Base-by-base conservation (phyloP, 2,888 invertebrate species). In the Dynastes maya region DNA sequence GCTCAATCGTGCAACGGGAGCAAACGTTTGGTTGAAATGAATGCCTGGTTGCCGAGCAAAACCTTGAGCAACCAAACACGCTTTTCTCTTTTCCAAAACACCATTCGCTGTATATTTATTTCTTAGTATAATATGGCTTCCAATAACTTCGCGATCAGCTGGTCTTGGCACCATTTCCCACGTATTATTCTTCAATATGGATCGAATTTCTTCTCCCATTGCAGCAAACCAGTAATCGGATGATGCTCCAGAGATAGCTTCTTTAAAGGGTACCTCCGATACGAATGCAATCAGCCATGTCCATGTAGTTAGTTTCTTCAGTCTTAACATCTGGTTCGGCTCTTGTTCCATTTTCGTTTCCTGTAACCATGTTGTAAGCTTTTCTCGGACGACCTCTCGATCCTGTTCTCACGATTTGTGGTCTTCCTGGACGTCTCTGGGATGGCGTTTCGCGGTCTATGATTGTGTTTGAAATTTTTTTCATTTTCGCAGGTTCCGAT, bases 21-120 rank as follows among this genome's bases (percentile, higher is more conserved):
- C 51, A 51, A 51, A 51, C 2, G 51, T 51, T 9, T 51, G 6
- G n/a, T 51, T 51, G 70, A 80, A 86, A 76, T 85, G 82, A n/a
- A 84, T 76, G 11, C 84, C 85, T 32, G 80, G 80, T 74, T 74
- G 27, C 81, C 85, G 84, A 55, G 70, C 65, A 80, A 81, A 85
- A 13, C 84, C 83, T 80, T 83, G 80, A 2, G 85, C 84, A 1
- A 86, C 85, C 2, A 85, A 64, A 32, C 85, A 55, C 4, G 85
- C 85, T 74, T 84, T 84, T 51, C 72, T 16, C 55, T 22, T 64
- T 22, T 78, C 40, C 4, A 70, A 1, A 27, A 3, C 37, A 37
- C 64, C 75, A 40, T 75, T 49, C 2, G 64, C 16, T 16, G 51
- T 2, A 85, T 80, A n/a, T 51, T 78, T 78, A 16, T 71, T 72